phyloP scores from a whole-genome alignment of 2,797 vertebrate genomes.

The Selene dorsalis region DNA sequence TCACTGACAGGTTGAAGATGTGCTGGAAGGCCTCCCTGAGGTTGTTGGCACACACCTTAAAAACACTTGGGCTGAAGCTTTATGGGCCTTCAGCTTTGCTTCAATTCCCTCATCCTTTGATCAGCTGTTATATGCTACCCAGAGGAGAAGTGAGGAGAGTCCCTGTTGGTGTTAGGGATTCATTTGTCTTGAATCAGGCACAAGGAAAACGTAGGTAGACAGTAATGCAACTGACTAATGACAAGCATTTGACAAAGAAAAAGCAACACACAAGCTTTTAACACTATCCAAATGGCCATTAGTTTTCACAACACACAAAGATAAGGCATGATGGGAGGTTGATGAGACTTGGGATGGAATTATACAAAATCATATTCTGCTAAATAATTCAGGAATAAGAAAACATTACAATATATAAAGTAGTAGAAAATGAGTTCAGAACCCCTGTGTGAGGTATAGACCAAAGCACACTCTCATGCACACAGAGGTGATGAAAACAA shows the following conservation, averaged over 20 bases:
- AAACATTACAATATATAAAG: not conserved
- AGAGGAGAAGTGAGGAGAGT: conserved; percentile 37
- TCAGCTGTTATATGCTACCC: conserved; percentile 39
- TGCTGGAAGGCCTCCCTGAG: conserved; percentile 63
- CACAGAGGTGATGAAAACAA: conserved; percentile 66
- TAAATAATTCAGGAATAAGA: not conserved
- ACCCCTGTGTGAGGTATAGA: not conserved
- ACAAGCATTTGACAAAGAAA: not conserved
- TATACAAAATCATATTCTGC: not conserved
- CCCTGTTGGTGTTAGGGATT: not conserved
- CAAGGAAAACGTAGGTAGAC: not conserved
- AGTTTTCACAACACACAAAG: not conserved
- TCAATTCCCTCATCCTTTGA: conserved; percentile 47
- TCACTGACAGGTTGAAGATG: conserved; percentile 63
- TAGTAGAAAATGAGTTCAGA: not conserved
- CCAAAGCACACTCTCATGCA: conserved; percentile 13
- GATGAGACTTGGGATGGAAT: not conserved
- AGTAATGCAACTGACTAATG: not conserved
- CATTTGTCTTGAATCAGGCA: conserved; percentile 2
- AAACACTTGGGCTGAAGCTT: conserved; percentile 56
- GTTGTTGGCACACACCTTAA: conserved; percentile 57
- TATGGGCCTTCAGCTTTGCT: conserved; percentile 48
- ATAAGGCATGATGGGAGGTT: not conserved
- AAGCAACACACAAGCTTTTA: not conserved
- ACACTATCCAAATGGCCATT: not conserved